Evolutionary conservation across 2,888 invertebrate genomes (phyloP), one percentile per base, ranked within the genome.

Genomic region (Hypsopygia costalis): DNA sequence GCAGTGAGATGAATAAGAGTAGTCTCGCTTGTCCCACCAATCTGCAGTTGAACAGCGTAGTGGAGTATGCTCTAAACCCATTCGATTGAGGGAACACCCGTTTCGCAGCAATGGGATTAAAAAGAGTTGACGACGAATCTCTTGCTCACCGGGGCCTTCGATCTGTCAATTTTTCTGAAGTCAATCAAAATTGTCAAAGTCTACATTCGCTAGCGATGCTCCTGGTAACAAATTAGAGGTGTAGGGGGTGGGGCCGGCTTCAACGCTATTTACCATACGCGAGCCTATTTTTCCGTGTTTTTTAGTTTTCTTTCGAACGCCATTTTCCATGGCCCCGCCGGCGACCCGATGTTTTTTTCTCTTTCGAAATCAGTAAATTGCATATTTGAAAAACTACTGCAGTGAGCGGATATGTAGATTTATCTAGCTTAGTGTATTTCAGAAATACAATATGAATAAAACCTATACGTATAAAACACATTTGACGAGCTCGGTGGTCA

Each of bases 321-420:
- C 77, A 74, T 81, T 82, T 81, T 77, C 78, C 75, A 66, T 69
- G 68, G 66, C 69, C 76, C 78, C 73, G 58, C 55, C 64, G 73
- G 69, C 62, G 78, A 66, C 68, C 69, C 64, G 66, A 62, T 65
- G 41, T 46, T 53, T 56, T 57, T 52, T 76, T 74, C 67, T 77
- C 80, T 81, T 81, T 81, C 76, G 73, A 79, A 86, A 86, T 86
- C 85, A 82, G 81, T 81, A 86, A 87, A 86, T 85, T 86, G 85
- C 85, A 85, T 86, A 87, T 87, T 82, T 83, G 82, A 83, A 83
- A 86, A 85, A 86, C 83, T 86, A 85, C 77, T 70, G 68, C 69
- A 47, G 50, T 25, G 52, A 46, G 4, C 53, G 52, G 52, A 52
- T 48, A 46, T 41, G 29, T 16, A 33, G 43, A 47, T 47, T 46